These are phyloP conservation scores for Ichneumoninae sp. DNA, from an alignment of 2,888 invertebrate species.

Conservation along the genomic window DNA sequence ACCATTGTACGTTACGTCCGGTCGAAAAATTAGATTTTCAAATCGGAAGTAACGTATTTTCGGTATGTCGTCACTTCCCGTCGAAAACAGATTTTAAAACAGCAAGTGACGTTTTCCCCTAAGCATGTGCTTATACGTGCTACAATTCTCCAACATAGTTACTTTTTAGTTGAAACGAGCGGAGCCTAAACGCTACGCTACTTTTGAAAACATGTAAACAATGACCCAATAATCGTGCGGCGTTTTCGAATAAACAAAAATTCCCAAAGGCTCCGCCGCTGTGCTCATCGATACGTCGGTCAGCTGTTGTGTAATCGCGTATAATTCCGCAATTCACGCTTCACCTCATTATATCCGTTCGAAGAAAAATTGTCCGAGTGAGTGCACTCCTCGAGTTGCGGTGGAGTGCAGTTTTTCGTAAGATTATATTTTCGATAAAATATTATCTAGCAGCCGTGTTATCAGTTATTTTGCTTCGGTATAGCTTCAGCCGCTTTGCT, in stretches of 20 bases:
- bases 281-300: not conserved
- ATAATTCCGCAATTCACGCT: not conserved
- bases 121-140: no score
- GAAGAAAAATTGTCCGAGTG: not conserved
- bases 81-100: no score
- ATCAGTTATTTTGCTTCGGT: constrained; percentile 1
- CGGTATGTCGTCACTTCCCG: no score
- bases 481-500: not conserved
- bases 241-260: not conserved
- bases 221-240: not conserved
- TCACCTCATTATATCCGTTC: not conserved
- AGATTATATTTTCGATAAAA: constrained; percentile 21
- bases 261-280: not conserved
- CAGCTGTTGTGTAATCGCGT: not conserved
- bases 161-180: no score
- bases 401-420: constrained; percentile 3
- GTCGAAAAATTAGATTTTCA: no score
- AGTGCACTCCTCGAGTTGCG: not conserved
- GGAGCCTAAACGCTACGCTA: not conserved
- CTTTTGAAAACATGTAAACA: not conserved
- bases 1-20: no score
- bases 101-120: no score
- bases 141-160: no score
- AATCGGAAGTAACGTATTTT: no score
- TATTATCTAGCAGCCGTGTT: constrained; percentile 34